Evolutionary conservation across 2,797 vertebrate genomes (phyloP), one percentile per base, ranked within the genome.

Genomic region (Malacoraja senta): DNA sequence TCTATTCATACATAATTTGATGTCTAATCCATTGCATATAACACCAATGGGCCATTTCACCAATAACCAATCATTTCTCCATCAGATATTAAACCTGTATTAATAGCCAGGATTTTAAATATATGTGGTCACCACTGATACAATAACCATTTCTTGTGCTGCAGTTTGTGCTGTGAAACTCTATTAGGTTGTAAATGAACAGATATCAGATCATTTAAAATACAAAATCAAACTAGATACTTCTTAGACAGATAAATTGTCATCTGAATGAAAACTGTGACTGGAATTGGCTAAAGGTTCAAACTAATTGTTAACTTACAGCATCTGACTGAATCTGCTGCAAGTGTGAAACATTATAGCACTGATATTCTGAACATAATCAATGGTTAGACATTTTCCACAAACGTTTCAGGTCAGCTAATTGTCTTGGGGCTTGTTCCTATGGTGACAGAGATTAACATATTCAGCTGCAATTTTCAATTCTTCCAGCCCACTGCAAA

Each of bases 361-460:
- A 38, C 17, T 58, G 72, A 76, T 53, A 92, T 53, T 53, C 72
- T 8, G 26, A 53, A 44, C 35, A 76, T 26, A 92, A 76, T 76
- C 71, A 92, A 76, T 76, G 21, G 44, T 92, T 44, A 76, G 35
- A 15, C 26, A 53, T 72, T 92, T 92, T 74, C 72, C 35, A 15
- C 15, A 15, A 74, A 13, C n/a, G 38, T 53, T 76, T 76, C 90
- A 92, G 90, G 71, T 72, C 90, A 72, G 38, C 24, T 76, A 2
- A 26, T 38, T 76, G 26, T 21, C 71, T 74, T 72, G 21, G 1
- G 63, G 38, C 83, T 74, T 53, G 44, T 92, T 92, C 71, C 90
- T 71, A 92, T 76, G 53, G 68, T 53, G 90, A 92, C 44, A n/a
- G 71, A 76, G 38, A 76, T 92, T 76, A 74, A 71, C 90, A 92